Conservation (phyloP, 1,140 invertebrate genomes). For the Drosophila punjabiensis region DNA sequence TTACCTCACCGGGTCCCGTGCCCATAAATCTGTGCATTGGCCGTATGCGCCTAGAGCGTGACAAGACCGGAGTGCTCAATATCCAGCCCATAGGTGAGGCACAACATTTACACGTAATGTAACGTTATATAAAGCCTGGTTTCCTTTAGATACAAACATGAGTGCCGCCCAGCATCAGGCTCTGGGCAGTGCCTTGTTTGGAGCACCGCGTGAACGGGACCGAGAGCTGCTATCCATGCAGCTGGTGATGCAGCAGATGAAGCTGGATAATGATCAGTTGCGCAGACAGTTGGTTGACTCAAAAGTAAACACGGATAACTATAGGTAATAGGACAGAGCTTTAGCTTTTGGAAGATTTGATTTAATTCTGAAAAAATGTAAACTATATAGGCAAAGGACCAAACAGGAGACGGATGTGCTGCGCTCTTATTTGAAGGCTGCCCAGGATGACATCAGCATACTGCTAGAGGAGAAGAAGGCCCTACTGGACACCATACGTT, state of each 20-base stretch:
- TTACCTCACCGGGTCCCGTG: constrained; percentile 92
- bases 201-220: constrained; percentile 82
- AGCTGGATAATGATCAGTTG: constrained; percentile 89
- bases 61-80: constrained; percentile 89
- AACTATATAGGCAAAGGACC: constrained; percentile 84
- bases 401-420: constrained; percentile 89
- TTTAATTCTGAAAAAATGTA: background rate
- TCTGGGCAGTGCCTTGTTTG: constrained; percentile 55
- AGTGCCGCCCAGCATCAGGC: constrained; percentile 53
- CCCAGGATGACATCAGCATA: constrained; percentile 90
- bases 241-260: constrained; percentile 86
- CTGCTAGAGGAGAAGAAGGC: constrained; percentile 90
- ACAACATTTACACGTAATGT: background rate
- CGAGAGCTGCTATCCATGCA: constrained; percentile 86
- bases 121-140: background rate
- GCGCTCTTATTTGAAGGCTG: constrained; percentile 87
- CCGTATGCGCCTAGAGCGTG: constrained; percentile 89
- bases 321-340: constrained; percentile 84
- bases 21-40: constrained; percentile 92
- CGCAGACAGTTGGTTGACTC: constrained; percentile 87
- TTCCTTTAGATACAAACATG: constrained; percentile 61
- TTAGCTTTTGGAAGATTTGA: background rate
- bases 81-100: constrained; percentile 87
- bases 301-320: constrained; percentile 89
- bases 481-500: constrained; percentile 89